These are phyloP conservation scores for Orchesellides sinensis DNA, from an alignment of 2,888 invertebrate genomes.

Conservation along the genomic window DNA sequence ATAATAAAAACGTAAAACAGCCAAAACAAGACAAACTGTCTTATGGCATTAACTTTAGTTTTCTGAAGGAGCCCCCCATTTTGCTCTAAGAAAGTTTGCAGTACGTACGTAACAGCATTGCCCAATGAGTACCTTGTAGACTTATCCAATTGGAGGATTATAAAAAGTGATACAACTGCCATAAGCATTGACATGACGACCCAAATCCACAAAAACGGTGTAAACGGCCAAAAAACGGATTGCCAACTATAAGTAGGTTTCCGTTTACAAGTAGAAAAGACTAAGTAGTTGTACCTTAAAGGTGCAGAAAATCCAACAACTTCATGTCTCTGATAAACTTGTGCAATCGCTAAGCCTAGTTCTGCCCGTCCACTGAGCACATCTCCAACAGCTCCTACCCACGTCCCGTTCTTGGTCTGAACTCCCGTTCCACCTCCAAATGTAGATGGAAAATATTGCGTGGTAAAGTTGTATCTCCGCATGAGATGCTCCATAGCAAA, in stretches of 20 bases:
- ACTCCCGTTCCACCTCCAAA: slow-evolving; percentile 38
- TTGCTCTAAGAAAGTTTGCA: slow-evolving; percentile 15
- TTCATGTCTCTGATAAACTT: neutral
- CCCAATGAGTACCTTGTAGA: too few relatives aligned
- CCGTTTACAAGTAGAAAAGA: slow-evolving; percentile 47
- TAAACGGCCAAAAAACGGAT: slow-evolving; percentile 57
- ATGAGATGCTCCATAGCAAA: slow-evolving; percentile 19
- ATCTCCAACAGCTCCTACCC: slow-evolving; percentile 64
- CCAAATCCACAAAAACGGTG: neutral
- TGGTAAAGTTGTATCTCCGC: slow-evolving; percentile 37
- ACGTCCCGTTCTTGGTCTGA: slow-evolving; percentile 64
- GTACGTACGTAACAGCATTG: neutral
- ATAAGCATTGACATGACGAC: neutral
- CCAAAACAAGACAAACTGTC: slow-evolving; percentile 49
- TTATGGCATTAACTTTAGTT: neutral
- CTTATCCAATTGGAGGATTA: too few relatives aligned
- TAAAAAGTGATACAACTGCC: neutral
- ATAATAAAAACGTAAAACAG: slow-evolving; percentile 49
- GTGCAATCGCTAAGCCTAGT: slow-evolving; percentile 29
- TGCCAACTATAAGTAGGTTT: slow-evolving; percentile 54
- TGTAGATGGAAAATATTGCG: slow-evolving; percentile 15
- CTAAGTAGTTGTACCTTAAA: slow-evolving; percentile 30
- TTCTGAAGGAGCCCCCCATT: neutral
- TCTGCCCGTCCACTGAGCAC: slow-evolving; percentile 49
- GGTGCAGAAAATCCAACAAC: slow-evolving; percentile 45